phyloP scores from a whole-genome alignment of 30 jellyfish, hydroid and myxozoan genomes.

The Pseudorhiza aurosa region DNA sequence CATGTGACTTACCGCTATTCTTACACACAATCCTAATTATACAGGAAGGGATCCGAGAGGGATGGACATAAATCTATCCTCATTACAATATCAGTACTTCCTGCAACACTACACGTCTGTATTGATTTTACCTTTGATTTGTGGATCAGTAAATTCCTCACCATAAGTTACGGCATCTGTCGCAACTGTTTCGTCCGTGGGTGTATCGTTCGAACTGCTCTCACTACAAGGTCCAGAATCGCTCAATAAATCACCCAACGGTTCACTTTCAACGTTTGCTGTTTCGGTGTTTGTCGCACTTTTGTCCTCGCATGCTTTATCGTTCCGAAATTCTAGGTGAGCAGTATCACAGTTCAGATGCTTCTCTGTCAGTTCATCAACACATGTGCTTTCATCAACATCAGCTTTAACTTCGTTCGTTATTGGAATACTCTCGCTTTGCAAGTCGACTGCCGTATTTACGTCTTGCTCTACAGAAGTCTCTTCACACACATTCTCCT shows the following conservation, averaged over 20 bases:
- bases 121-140: neutral
- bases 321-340: neutral
- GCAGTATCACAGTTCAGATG: neutral
- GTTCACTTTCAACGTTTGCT: too few species aligned
- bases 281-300: neutral
- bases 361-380: neutral
- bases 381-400: neutral
- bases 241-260: neutral
- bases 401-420: neutral
- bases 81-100: neutral
- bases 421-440: neutral
- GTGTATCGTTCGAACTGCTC: too few species aligned
- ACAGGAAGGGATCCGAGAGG: too few species aligned
- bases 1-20: too few species aligned
- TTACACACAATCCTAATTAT: too few species aligned
- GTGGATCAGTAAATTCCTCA: neutral
- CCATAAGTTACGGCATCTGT: neutral
- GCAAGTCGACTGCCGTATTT: neutral
- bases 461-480: neutral
- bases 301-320: neutral
- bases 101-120: slow-evolving; percentile 4
- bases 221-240: neutral
- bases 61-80: too few species aligned
- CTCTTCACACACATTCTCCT: neutral
- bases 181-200: neutral